A percentile compares a stretch with the other conserved stretches of the same genome.
phyloP scores from a whole-genome alignment of 2,797 vertebrate species.

The Poecilia wingei region DNA sequence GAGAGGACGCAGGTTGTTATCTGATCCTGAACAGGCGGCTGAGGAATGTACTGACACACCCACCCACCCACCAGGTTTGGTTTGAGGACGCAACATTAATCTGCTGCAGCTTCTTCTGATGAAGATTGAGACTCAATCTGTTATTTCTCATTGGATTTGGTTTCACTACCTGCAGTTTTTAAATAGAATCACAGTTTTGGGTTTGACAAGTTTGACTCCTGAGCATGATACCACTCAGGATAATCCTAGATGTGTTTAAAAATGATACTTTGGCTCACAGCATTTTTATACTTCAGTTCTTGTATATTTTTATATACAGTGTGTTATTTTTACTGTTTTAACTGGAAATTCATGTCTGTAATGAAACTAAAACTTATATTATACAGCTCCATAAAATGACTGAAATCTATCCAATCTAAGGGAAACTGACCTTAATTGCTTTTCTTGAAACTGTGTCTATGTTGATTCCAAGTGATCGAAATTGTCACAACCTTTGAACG shows the following conservation, averaged over 20 bases:
- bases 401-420: not conserved
- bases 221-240: not conserved
- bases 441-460: not conserved
- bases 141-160: not conserved
- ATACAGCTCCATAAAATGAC: not conserved
- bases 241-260: not conserved
- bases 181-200: not conserved
- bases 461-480: not conserved
- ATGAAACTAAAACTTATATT: not conserved
- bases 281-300: not conserved
- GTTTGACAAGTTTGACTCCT: not conserved
- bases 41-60: not conserved
- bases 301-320: not conserved
- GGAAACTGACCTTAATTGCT: not conserved
- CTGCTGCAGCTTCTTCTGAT: not conserved
- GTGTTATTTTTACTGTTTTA: not conserved
- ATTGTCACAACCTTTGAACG: not conserved
- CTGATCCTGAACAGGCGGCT: constrained; percentile 42
- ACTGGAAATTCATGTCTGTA: not conserved
- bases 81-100: not conserved
- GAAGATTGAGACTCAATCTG: not conserved
- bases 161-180: not conserved
- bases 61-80: constrained; percentile 27
- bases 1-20: constrained; percentile 17
- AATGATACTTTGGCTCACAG: not conserved